phyloP scores from a whole-genome alignment of 2,113 vertebrate species.

The Motacilla alba region DNA sequence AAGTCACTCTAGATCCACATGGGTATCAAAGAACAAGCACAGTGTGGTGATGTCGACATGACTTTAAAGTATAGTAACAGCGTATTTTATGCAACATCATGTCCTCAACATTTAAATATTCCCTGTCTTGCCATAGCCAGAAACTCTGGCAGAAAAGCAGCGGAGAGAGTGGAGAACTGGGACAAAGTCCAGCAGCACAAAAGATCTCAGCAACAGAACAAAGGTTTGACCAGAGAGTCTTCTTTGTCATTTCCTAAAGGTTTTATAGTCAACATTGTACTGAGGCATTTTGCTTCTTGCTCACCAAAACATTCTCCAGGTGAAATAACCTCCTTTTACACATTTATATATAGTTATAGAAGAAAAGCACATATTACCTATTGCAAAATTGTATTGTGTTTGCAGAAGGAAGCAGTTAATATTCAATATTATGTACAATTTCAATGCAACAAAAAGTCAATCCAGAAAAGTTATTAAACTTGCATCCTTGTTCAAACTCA shows the following conservation, averaged over 20 bases:
- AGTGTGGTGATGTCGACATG: background rate
- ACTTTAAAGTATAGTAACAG: background rate
- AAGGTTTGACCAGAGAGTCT: background rate
- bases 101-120: background rate
- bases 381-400: background rate
- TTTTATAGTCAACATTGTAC: background rate
- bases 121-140: background rate
- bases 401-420: background rate
- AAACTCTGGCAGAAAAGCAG: background rate
- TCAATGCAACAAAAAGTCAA: background rate
- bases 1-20: fast-evolving
- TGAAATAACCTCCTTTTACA: background rate
- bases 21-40: background rate
- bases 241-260: background rate
- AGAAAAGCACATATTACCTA: background rate
- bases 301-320: background rate
- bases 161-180: background rate
- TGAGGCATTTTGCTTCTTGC: background rate
- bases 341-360: background rate
- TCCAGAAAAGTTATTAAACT: background rate
- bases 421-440: background rate
- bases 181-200: background rate
- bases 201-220: background rate
- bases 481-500: background rate
- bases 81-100: background rate